Conservation (phyloP, 1,140 invertebrate species). For the Venustaconcha ellipsiformis region DNA sequence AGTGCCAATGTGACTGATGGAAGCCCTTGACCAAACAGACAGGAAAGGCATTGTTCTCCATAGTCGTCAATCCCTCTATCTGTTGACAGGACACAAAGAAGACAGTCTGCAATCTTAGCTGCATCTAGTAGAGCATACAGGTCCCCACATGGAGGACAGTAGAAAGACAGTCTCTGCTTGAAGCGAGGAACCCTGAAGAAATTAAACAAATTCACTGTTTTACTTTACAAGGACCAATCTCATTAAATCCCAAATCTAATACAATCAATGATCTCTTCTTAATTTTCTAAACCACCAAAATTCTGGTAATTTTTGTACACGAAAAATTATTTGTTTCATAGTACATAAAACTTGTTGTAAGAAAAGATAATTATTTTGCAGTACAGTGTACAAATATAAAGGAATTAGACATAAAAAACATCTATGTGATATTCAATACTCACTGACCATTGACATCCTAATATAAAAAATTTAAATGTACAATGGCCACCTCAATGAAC, state of each 20-base stretch:
- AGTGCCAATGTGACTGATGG: conserved; percentile 82
- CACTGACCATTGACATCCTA: no score
- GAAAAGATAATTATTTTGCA: no score
- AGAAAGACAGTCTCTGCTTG: conserved; percentile 86
- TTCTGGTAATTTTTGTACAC: no score
- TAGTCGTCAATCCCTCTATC: conserved; percentile 77
- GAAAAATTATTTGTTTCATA: background rate
- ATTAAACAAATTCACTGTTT: conserved; percentile 34
- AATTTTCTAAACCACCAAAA: background rate
- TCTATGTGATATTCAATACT: no score
- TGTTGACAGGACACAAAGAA: conserved; percentile 82
- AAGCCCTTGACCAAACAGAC: conserved; percentile 85
- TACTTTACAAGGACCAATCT: conserved; percentile 14
- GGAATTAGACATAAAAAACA: no score
- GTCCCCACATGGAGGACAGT: conserved; percentile 79
- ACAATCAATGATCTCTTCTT: background rate
- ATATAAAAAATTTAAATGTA: no score
- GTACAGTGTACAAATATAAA: no score
- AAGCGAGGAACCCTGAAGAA: conserved; percentile 81
- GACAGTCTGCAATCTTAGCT: conserved; percentile 85
- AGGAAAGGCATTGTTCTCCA: conserved; percentile 81
- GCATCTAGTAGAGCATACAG: conserved; percentile 84
- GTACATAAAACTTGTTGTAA: no score
- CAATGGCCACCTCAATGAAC: no score
- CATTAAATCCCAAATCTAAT: background rate